A percentile compares a stretch with the other conserved stretches of the same genome.
phyloP scores from a whole-genome alignment of 2,113 vertebrate genomes.

The Ciconia maguari region DNA sequence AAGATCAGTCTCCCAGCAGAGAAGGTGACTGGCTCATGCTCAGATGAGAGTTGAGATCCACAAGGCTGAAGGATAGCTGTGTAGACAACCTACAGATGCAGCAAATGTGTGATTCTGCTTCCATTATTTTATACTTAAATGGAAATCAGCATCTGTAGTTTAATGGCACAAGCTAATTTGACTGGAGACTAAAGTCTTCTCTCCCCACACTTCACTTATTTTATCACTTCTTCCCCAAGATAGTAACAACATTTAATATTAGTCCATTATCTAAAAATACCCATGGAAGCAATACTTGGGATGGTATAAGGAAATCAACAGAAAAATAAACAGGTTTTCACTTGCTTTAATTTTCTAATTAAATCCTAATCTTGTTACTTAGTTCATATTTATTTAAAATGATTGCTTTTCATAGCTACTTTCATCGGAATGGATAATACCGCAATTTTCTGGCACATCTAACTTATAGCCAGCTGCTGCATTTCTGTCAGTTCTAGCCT shows the following conservation, averaged over 20 bases:
- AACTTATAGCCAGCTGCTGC: background rate
- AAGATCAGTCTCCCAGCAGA: background rate
- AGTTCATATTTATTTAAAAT: constrained; percentile 11
- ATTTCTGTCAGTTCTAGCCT: constrained; percentile 30
- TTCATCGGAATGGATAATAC: background rate
- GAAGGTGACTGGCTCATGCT: background rate
- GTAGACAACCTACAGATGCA: background rate
- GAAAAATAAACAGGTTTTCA: constrained; percentile 7
- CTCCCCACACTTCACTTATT: background rate
- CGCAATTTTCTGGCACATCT: background rate
- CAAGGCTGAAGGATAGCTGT: background rate
- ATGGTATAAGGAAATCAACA: background rate
- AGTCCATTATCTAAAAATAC: constrained; percentile 18
- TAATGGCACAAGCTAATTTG: background rate
- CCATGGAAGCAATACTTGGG: background rate
- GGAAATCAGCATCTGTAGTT: background rate
- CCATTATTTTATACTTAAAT: background rate
- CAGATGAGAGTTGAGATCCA: background rate
- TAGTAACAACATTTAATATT: background rate
- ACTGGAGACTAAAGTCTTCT: background rate
- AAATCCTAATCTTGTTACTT: constrained; percentile 41
- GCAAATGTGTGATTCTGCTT: background rate
- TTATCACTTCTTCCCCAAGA: background rate
- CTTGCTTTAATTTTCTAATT: constrained; percentile 33
- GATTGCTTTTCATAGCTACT: constrained; percentile 16